Percentiles rank a stretch among this genome's conserved stretches.
phyloP scores from a whole-genome alignment of 2,113 vertebrate species.

The Tichodroma muraria region DNA sequence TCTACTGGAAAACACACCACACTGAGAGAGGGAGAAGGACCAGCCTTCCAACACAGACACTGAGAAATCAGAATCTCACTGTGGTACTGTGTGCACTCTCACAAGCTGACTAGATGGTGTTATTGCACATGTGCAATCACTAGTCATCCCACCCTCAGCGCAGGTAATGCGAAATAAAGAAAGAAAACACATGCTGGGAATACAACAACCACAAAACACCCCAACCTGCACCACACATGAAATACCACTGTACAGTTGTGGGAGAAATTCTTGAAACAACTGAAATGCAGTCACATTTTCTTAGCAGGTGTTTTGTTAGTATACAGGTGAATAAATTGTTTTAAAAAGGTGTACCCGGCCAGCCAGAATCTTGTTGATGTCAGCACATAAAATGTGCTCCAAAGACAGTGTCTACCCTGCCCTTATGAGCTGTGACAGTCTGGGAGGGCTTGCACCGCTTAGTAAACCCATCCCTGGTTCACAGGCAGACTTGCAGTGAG shows the following conservation, averaged over 20 bases:
- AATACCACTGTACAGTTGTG: not conserved
- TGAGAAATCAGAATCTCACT: not conserved
- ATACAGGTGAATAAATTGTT: not conserved
- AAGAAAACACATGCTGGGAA: not conserved
- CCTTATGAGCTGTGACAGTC: not conserved
- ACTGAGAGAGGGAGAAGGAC: not conserved
- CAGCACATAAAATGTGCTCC: not conserved
- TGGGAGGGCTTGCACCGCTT: not conserved
- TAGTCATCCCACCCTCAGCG: not conserved
- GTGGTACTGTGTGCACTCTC: not conserved
- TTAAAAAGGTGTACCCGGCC: not conserved
- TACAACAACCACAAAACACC: not conserved
- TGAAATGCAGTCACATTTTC: not conserved
- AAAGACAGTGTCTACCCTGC: not conserved
- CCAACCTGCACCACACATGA: not conserved
- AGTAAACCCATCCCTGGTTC: not conserved
- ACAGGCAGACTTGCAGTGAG: not conserved
- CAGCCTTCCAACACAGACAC: not conserved
- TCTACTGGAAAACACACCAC: not conserved
- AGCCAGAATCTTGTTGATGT: not conserved
- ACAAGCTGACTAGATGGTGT: not conserved
- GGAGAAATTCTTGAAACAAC: not conserved
- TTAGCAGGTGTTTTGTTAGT: conserved; percentile 19
- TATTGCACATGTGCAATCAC: not conserved
- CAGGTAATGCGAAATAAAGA: not conserved